Evolutionary conservation across 2,113 vertebrate genomes (phyloP).

Genomic region (Microcebus griseorufus): DNA sequence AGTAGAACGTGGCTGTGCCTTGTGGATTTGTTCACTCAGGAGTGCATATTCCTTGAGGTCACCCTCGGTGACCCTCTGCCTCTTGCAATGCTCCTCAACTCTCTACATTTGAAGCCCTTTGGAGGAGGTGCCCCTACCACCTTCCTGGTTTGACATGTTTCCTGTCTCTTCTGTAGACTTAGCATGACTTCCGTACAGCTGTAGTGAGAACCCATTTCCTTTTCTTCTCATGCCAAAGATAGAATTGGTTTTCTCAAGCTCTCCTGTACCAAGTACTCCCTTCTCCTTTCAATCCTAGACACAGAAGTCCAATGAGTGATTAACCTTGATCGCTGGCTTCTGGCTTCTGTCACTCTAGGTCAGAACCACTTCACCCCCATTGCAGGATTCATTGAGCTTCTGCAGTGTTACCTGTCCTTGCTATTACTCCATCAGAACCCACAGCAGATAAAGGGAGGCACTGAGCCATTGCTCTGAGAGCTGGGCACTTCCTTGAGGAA

Average conservation of each 20-base stretch:
- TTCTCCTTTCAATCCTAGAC: neutral
- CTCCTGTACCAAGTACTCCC: neutral
- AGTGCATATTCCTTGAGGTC: neutral
- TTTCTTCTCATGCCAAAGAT: neutral
- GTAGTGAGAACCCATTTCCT: neutral
- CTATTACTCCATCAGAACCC: neutral
- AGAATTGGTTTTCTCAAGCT: neutral
- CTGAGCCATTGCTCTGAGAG: neutral
- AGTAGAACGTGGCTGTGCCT: neutral
- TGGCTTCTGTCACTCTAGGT: neutral
- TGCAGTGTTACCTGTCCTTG: neutral
- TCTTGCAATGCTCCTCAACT: neutral
- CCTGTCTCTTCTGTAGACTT: neutral
- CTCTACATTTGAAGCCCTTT: neutral
- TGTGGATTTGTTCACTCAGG: neutral
- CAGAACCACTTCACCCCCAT: neutral
- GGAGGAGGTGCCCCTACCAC: neutral
- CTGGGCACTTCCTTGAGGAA: conserved; percentile 12
- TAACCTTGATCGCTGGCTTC: neutral
- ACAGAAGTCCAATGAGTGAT: neutral
- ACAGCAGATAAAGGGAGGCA: conserved; percentile 15
- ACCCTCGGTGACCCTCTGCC: neutral
- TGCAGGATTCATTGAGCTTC: neutral
- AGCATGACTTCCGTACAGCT: neutral
- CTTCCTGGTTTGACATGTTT: neutral